These are phyloP conservation scores for Scaptodrosophila latifasciaeformis DNA, from an alignment of 2,888 invertebrate genomes.

Conservation along the genomic window DNA sequence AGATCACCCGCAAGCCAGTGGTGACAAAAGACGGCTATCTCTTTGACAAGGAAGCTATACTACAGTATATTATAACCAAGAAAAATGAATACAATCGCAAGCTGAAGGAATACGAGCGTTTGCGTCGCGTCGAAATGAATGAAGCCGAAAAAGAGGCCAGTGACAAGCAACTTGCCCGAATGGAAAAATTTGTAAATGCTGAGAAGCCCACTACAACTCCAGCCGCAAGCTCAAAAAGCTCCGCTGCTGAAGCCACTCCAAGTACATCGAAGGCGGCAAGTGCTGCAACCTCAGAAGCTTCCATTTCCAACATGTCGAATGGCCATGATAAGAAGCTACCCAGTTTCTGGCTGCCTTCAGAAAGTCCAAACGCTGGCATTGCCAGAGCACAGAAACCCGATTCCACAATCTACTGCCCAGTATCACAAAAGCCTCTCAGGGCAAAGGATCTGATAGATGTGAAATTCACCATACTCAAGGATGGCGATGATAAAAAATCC, in stretches of 20 bases:
- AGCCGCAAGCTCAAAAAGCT: conserved; percentile 27
- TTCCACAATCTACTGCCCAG: conserved; percentile 83
- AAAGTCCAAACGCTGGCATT: conserved; percentile 89
- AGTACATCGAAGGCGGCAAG: conserved; percentile 40
- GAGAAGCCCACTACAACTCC: conserved; percentile 78
- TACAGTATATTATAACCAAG: conserved; percentile 95
- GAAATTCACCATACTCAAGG: conserved; percentile 93
- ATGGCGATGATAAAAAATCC: conserved; percentile 90
- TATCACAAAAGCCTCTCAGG: conserved; percentile 89
- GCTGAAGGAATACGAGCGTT: conserved; percentile 93
- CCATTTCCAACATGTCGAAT: conserved; percentile 87
- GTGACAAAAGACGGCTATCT: conserved; percentile 93
- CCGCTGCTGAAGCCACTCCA: conserved; percentile 19
- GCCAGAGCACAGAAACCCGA: conserved; percentile 83
- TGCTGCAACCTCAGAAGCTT: conserved; percentile 72
- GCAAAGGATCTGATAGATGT: conserved; percentile 94
- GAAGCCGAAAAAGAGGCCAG: conserved; percentile 79
- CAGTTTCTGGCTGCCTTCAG: conserved; percentile 97
- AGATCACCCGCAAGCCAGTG: conserved; percentile 96
- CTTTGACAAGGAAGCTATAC: conserved; percentile 97
- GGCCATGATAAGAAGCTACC: conserved; percentile 89
- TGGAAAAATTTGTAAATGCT: conserved; percentile 87
- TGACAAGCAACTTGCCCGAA: conserved; percentile 78
- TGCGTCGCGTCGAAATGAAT: conserved; percentile 84
- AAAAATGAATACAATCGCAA: conserved; percentile 93